These are phyloP conservation scores for Rapana venosa DNA, from an alignment of 2,888 invertebrate species.

Conservation along the genomic window DNA sequence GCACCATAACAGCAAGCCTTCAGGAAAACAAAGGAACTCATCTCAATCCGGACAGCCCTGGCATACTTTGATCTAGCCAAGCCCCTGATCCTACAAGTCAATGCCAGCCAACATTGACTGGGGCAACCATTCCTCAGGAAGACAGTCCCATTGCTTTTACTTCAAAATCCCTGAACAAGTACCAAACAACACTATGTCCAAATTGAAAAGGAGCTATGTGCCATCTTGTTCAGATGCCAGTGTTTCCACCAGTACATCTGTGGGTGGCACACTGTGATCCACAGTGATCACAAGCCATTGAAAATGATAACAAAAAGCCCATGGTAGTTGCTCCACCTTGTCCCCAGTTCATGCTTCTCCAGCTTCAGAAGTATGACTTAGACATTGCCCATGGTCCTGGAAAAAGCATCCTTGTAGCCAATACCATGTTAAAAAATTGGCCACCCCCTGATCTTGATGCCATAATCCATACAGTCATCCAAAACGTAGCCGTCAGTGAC, in stretches of 20 bases:
- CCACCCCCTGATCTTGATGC: not conserved
- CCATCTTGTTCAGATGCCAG: conserved; percentile 4
- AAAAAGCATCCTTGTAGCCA: not conserved
- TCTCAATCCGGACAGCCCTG: not conserved
- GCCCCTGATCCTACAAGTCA: not conserved
- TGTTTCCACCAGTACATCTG: conserved; percentile 36
- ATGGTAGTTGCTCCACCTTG: conserved; percentile 27
- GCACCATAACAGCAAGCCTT: not conserved
- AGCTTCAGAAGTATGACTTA: conserved; percentile 31
- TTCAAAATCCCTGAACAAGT: conserved; percentile 35
- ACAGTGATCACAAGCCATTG: conserved; percentile 45
- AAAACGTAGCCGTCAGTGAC: conserved; percentile 9
- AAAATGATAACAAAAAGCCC: conserved; percentile 37
- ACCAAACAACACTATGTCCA: not conserved
- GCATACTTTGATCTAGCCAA: conserved; percentile 2
- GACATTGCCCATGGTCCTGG: conserved; percentile 23
- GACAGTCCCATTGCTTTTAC: conserved; percentile 43
- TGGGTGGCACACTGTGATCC: not conserved
- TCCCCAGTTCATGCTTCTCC: conserved; percentile 31
- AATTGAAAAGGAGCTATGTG: conserved; percentile 18
- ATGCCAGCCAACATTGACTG: not conserved
- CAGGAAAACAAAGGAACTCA: not conserved
- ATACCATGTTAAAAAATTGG: conserved; percentile 1
- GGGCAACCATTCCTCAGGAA: conserved; percentile 21
- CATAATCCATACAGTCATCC: not conserved